These are phyloP conservation scores for Procapra przewalskii DNA, from an alignment of 2,113 vertebrate genomes.

Conservation along the genomic window DNA sequence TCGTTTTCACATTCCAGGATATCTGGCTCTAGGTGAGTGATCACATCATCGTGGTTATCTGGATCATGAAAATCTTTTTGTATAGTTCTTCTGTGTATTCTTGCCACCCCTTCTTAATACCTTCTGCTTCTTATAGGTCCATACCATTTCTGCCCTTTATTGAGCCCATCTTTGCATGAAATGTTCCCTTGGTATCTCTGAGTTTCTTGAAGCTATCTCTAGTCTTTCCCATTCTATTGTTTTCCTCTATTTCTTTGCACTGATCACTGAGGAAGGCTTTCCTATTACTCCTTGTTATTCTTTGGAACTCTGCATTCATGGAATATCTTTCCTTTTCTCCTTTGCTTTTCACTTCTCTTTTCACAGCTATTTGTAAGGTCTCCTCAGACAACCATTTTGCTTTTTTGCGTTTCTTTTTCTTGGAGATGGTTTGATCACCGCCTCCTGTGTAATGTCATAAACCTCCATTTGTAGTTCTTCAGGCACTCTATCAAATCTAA, in stretches of 20 bases:
- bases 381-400: not conserved
- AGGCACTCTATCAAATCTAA: not conserved
- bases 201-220: not conserved
- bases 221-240: not conserved
- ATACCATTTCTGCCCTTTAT: not conserved
- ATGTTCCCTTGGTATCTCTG: not conserved
- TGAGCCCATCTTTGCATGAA: not conserved
- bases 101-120: not conserved
- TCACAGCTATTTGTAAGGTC: not conserved
- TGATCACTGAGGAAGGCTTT: not conserved
- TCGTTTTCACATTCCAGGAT: not conserved
- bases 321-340: not conserved
- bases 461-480: not conserved
- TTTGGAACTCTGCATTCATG: not conserved
- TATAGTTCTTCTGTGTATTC: not conserved
- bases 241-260: not conserved
- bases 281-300: not conserved
- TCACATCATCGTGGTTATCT: not conserved
- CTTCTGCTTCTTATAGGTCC: not conserved
- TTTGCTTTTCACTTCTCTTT: not conserved
- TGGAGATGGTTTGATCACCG: not conserved
- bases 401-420: not conserved
- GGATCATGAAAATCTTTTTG: not conserved
- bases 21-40: not conserved
- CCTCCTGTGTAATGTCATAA: not conserved